A percentile compares a stretch with the other conserved stretches of the same genome.
phyloP scores from a whole-genome alignment of 2,888 invertebrate species.

The Spialia ferax region DNA sequence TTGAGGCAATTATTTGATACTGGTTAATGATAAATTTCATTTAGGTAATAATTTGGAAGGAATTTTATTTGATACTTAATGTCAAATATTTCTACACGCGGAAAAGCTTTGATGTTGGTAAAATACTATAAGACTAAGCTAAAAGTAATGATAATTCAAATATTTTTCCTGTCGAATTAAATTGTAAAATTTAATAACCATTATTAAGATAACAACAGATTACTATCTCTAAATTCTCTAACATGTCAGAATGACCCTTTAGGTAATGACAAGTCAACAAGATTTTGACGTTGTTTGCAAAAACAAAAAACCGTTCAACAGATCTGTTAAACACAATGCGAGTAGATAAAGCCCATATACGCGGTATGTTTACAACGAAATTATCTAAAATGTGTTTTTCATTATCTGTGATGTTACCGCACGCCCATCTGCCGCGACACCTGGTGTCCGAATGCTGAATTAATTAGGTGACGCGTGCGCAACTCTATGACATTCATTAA shows the following conservation, averaged over 20 bases:
- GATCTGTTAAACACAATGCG: conserved; percentile 21
- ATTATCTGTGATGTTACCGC: conserved; percentile 41
- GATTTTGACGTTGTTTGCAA: neutral
- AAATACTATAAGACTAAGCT: too few relatives aligned
- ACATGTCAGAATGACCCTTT: neutral
- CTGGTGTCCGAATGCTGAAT: conserved; percentile 74
- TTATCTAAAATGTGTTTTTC: conserved; percentile 44
- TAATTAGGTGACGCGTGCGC: conserved; percentile 69
- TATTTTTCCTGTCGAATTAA: too few relatives aligned
- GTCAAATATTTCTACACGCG: too few relatives aligned
- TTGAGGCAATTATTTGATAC: too few relatives aligned
- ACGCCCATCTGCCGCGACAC: conserved; percentile 79
- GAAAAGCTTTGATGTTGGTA: too few relatives aligned
- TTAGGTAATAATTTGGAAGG: too few relatives aligned
- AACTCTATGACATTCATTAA: conserved; percentile 48
- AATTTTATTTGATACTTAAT: too few relatives aligned
- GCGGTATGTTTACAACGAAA: conserved; percentile 48
- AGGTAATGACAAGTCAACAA: neutral
- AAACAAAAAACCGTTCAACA: conserved; percentile 8
- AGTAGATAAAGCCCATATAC: conserved; percentile 34
- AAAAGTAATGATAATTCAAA: too few relatives aligned
- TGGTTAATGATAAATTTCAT: too few relatives aligned
- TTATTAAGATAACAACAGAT: too few relatives aligned
- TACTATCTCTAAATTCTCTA: too few relatives aligned
- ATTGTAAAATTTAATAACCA: too few relatives aligned